Evolutionary conservation across 2,113 vertebrate genomes (phyloP).

Genomic region (Gnathonemus echidnorhynchus): DNA sequence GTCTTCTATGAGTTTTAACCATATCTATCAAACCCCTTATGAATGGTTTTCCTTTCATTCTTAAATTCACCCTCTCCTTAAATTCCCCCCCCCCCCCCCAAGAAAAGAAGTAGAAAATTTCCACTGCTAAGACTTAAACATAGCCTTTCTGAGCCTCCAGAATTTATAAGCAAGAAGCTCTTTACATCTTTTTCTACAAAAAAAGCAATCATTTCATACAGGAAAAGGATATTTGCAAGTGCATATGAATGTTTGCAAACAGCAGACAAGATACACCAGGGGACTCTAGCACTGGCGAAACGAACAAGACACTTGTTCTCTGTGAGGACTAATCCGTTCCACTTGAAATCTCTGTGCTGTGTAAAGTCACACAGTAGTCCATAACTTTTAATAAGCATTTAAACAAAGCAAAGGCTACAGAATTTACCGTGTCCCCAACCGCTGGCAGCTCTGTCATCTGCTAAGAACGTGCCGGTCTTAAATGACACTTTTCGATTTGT

Average conservation of each 20-base stretch:
- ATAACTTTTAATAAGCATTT: neutral
- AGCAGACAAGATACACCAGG: neutral
- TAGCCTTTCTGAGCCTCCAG: neutral
- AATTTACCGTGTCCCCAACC: neutral
- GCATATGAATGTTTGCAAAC: neutral
- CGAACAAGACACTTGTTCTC: neutral
- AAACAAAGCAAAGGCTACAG: neutral
- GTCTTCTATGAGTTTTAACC: neutral
- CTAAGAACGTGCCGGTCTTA: neutral
- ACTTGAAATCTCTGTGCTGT: neutral
- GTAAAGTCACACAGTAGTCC: neutral
- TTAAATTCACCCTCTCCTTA: neutral
- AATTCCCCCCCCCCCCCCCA: neutral
- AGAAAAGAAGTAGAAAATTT: neutral
- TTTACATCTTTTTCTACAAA: neutral
- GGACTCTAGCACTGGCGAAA: neutral
- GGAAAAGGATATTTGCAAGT: slow-evolving; percentile 11
- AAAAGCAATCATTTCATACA: neutral
- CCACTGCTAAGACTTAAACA: neutral
- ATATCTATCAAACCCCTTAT: neutral
- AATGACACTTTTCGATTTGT: neutral
- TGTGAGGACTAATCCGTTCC: neutral
- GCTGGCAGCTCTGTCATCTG: neutral
- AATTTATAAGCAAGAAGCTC: neutral
- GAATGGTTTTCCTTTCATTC: neutral